Evolutionary conservation across 2,888 invertebrate species (phyloP).

Genomic region (Eilema caniola): DNA sequence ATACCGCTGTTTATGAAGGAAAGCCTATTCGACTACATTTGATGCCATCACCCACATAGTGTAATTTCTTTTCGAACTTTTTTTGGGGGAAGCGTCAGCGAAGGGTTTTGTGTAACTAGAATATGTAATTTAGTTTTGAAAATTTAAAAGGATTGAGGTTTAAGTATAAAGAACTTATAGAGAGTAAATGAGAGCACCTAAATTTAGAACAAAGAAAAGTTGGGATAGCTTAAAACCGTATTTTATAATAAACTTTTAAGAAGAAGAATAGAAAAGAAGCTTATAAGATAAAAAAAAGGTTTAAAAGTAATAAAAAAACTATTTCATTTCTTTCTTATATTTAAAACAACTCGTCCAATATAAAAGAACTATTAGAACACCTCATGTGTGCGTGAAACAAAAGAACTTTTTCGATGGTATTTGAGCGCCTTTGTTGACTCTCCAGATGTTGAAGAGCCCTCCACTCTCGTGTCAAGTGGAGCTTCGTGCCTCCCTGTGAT

Average conservation of each 20-base stretch:
- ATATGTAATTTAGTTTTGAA: neutral
- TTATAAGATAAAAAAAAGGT: no score
- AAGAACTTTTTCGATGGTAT: conserved; percentile 38
- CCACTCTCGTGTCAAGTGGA: conserved; percentile 53
- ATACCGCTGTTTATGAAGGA: neutral
- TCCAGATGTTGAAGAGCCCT: conserved; percentile 53
- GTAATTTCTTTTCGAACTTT: conserved; percentile 4
- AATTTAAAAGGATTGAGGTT: neutral
- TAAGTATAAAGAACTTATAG: no score
- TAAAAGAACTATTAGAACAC: conserved; percentile 5
- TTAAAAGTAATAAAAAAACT: no score
- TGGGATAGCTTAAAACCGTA: no score
- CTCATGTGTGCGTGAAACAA: conserved; percentile 32
- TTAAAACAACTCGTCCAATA: conserved; percentile 16
- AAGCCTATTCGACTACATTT: conserved; percentile 3
- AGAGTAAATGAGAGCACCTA: no score
- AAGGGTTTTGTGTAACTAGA: neutral
- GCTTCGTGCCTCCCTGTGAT: conserved; percentile 53
- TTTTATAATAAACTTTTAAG: no score
- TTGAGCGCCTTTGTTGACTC: conserved; percentile 58
- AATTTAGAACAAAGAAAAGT: no score
- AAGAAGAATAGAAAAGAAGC: no score
- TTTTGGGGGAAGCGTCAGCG: neutral
- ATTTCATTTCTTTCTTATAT: no score
- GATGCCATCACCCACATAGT: neutral